Evolutionary conservation across 2,888 invertebrate species (phyloP), one percentile per base, ranked within the genome.

Genomic region (Charanyca ferruginea): DNA sequence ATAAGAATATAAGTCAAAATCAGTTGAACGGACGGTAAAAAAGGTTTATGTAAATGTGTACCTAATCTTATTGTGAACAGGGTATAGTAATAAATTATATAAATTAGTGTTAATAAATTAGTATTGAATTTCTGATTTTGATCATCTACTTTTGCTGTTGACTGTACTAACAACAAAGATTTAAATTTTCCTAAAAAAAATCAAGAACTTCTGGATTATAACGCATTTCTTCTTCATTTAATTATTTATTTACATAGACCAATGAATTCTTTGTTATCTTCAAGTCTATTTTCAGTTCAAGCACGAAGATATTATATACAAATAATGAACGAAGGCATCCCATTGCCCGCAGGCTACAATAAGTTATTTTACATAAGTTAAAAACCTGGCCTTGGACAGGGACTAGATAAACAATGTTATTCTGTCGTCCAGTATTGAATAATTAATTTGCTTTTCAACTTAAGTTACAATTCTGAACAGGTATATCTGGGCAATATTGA

Each of bases 401-500:
- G 22, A 55, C 35, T 47, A 51, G 5, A 60, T 71, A 53, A 53
- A 44, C 44, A 71, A 71, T 38, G 13, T 57, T 41, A 62, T 55
- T 49, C 23, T 55, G 25, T 35, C 7, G 5, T 35, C 41, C 11
- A 52, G 23, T 52, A n/a, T 60, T 44, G 18, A 71, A 67, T 67
- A 23, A 44, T 23, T 54, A 18, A 49, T 68, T 45, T 18, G 9
- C 2, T 44, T 61, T 61, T 44, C 25, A 44, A 44, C 49, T 66
- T 13, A 35, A 45, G 51, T 67, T 66, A 49, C 61, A 62, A 23
- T 18, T 7, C 28, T 28, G 42, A 18, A 3, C 44, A 22, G 48
- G 3, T 66, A 44, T 49, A 53, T 58, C 38, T 61, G 8, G 60
- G n/a, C 18, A 13, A 23, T 66, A 75, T 78, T 75, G 62, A 71